Evolutionary conservation across 2,888 invertebrate genomes (phyloP).

Genomic region (Leptinotarsa juncta): DNA sequence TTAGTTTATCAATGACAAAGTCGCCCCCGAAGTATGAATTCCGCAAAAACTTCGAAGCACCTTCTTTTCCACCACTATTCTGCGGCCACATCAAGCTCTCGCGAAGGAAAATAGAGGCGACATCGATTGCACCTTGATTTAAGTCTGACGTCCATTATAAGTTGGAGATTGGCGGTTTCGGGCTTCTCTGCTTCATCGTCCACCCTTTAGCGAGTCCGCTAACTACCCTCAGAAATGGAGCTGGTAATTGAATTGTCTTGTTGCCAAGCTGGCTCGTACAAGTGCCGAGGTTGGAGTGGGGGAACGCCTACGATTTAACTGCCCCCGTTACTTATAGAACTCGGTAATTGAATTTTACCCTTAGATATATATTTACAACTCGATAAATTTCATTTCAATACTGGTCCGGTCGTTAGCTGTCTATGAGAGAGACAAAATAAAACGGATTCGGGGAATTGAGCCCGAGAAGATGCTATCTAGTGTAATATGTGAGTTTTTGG

Average conservation of each 20-base stretch:
- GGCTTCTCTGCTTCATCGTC: constrained; percentile 39
- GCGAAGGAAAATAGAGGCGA: constrained; percentile 36
- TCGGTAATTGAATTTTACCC: constrained; percentile 66
- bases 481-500: constrained; percentile 5
- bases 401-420: constrained; percentile 40
- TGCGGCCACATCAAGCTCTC: not conserved
- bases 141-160: constrained; percentile 60
- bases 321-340: constrained; percentile 62
- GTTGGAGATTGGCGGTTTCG: constrained; percentile 49
- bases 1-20: no score
- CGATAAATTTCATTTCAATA: constrained; percentile 63
- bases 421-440: constrained; percentile 11
- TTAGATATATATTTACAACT: constrained; percentile 62
- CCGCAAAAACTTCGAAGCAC: not conserved
- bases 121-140: constrained; percentile 64
- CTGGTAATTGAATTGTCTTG: constrained; percentile 68
- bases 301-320: constrained; percentile 62
- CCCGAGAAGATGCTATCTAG: constrained; percentile 2
- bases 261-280: constrained; percentile 58
- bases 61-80: not conserved
- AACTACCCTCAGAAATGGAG: constrained; percentile 64
- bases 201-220: constrained; percentile 49
- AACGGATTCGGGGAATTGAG: not conserved
- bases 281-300: constrained; percentile 53
- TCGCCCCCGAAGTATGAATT: no score